Percentiles rank a stretch among this genome's conserved stretches.
Evolutionary conservation across 1,140 invertebrate species (phyloP).

Genomic region (Magallana angulata): DNA sequence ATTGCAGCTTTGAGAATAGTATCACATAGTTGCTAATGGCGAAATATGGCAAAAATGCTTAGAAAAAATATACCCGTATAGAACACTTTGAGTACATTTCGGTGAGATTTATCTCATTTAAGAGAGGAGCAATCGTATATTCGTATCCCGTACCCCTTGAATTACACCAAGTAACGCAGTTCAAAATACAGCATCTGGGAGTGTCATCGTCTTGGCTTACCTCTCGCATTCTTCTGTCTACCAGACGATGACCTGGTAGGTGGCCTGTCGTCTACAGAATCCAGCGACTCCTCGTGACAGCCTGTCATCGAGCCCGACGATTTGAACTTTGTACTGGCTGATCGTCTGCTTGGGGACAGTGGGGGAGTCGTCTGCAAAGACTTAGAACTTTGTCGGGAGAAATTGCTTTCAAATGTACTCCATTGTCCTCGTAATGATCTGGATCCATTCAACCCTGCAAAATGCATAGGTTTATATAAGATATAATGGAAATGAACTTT

Average conservation of each 20-base stretch:
- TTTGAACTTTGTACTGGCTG: not conserved
- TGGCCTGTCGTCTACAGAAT: not conserved
- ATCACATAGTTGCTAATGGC: no score
- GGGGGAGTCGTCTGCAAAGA: not conserved
- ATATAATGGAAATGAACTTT: not conserved
- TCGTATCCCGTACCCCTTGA: no score
- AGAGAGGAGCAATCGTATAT: no score
- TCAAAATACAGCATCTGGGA: no score
- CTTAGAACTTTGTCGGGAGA: not conserved
- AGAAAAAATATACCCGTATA: no score
- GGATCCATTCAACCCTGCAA: slow-evolving; percentile 1
- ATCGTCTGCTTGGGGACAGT: not conserved
- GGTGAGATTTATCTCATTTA: no score
- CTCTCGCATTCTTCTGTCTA: not conserved
- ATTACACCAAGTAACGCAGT: no score
- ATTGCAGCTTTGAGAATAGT: no score
- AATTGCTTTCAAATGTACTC: not conserved
- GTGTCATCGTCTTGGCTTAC: not conserved
- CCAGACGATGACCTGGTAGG: slow-evolving; percentile 18
- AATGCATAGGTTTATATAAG: not conserved
- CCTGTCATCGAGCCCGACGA: not conserved
- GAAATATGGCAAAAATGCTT: no score
- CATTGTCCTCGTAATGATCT: not conserved
- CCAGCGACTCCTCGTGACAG: not conserved
- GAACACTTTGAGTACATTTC: no score